Conservation (phyloP, 2,113 vertebrate species). For the Oncorhynchus masou region DNA sequence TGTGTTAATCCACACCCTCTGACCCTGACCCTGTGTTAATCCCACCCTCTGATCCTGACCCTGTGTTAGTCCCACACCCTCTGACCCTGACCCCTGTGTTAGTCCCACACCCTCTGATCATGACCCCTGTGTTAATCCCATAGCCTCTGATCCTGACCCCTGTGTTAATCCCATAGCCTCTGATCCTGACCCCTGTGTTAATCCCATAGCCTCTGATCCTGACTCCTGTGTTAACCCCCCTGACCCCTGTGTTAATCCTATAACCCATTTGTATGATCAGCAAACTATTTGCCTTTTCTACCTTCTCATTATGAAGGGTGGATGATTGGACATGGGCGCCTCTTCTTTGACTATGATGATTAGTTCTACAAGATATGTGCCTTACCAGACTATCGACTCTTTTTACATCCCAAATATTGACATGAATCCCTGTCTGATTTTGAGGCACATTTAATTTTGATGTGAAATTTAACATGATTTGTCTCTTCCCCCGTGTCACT, state of each 20-base stretch:
- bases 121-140: too few species aligned
- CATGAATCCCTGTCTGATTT: constrained; percentile 64
- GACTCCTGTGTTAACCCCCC: too few species aligned
- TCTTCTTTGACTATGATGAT: constrained; percentile 55
- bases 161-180: too few species aligned
- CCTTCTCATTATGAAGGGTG: constrained; percentile 57
- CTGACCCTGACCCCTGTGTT: too few species aligned
- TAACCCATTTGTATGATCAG: constrained; percentile 60
- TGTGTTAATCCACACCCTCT: too few species aligned
- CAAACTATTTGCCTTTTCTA: background rate
- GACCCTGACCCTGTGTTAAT: too few species aligned
- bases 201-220: too few species aligned
- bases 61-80: background rate
- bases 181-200: too few species aligned
- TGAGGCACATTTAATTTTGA: constrained; percentile 60
- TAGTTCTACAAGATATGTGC: constrained; percentile 83
- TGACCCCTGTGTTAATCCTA: too few species aligned
- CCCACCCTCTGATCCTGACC: too few species aligned
- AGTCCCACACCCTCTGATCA: too few species aligned
- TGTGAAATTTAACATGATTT: background rate
- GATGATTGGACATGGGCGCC: constrained; percentile 62
- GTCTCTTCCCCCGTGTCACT: background rate
- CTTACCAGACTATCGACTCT: constrained; percentile 80
- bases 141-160: too few species aligned
- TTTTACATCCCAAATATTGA: constrained; percentile 78